Evolutionary conservation across 2,797 vertebrate species (phyloP), one percentile per base, ranked within the genome.

Genomic region (Sebastes taczanowskii): DNA sequence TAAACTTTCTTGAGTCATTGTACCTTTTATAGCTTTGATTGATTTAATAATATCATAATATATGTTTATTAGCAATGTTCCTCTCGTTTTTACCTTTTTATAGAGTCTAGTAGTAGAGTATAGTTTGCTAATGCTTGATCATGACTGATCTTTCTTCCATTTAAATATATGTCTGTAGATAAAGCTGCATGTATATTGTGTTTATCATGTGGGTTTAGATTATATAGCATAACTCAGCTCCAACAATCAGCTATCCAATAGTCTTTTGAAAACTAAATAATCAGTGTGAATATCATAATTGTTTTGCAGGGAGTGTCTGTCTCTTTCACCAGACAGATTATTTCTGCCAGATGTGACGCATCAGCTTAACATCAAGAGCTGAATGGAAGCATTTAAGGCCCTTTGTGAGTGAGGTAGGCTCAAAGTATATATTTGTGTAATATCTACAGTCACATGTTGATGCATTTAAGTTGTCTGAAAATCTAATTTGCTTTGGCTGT

Each of bases 361-460:
- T 82, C 85, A 71, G 81, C 84, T 79, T 58, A 16, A 78, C 59
- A 71, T 83, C 83, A 69, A 73, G 71, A 88, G 87, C 91, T 92
- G 91, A 91, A 93, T 92, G 93, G 94, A 83, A 93, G 81, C 71
- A 84, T 92, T 85, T 86, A 76, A 84, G 82, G 81, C 84, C 75
- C 79, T 90, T 92, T 87, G 92, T 91, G 93, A 92, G 90, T 95
- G 92, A 95, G 92, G 92, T 95, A 89, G 14, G 53, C 49, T 71
- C 9, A 27, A 23, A 23, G 8, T 16, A 1, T 76, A 6, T 18
- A 4, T 35, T 10, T 63, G 10, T 38, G 2, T 22, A 20, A 22
- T 38, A 29, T 60, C 2, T 29, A 4, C 13, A 35, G 25, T 11
- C 18, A 9, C 23, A 3, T 20, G 1, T 59, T 30, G 11, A 22